Percentiles rank a stretch among this genome's conserved stretches.
phyloP scores from a whole-genome alignment of 1,140 invertebrate genomes.

The Lasioglossum baleicum region DNA sequence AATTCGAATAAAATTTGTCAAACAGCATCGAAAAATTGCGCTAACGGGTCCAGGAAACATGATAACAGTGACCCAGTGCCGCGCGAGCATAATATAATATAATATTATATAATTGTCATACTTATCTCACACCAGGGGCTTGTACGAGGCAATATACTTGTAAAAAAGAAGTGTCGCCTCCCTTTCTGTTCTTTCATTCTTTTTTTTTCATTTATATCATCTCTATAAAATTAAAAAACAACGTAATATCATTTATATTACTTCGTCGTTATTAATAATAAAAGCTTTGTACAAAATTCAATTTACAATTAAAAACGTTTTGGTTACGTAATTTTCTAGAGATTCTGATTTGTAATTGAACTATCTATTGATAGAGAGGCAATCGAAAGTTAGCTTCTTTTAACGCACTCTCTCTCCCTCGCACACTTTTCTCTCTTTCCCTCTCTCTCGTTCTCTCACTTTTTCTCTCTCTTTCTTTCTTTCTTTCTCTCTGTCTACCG shows the following conservation, averaged over 20 bases:
- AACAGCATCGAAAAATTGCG: slow-evolving; percentile 69
- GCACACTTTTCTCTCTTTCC: slow-evolving; percentile 17
- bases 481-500: not conserved
- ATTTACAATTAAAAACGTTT: slow-evolving; percentile 79
- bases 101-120: slow-evolving; percentile 55
- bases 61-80: slow-evolving; percentile 75
- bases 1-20: slow-evolving; percentile 71
- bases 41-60: slow-evolving; percentile 72
- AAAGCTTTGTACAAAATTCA: slow-evolving; percentile 80
- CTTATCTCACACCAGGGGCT: slow-evolving; percentile 72
- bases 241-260: slow-evolving; percentile 79
- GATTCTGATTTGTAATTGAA: slow-evolving; percentile 72
- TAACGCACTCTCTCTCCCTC: slow-evolving; percentile 50
- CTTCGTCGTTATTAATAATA: slow-evolving; percentile 77
- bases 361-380: slow-evolving; percentile 73
- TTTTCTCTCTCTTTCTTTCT: slow-evolving; percentile 21
- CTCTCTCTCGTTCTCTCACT: slow-evolving; percentile 46
- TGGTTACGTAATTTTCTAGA: slow-evolving; percentile 75
- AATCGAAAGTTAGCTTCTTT: slow-evolving; percentile 62
- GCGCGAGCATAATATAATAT: slow-evolving; percentile 62
- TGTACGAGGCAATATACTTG: slow-evolving; percentile 73
- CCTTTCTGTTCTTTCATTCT: slow-evolving; percentile 25
- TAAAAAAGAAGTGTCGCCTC: slow-evolving; percentile 66
- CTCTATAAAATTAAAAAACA: slow-evolving; percentile 80
- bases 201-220: slow-evolving; percentile 58